Evolutionary conservation across 1,140 invertebrate species (phyloP), one percentile per base, ranked within the genome.

Genomic region (Belonocnema kinseyi): DNA sequence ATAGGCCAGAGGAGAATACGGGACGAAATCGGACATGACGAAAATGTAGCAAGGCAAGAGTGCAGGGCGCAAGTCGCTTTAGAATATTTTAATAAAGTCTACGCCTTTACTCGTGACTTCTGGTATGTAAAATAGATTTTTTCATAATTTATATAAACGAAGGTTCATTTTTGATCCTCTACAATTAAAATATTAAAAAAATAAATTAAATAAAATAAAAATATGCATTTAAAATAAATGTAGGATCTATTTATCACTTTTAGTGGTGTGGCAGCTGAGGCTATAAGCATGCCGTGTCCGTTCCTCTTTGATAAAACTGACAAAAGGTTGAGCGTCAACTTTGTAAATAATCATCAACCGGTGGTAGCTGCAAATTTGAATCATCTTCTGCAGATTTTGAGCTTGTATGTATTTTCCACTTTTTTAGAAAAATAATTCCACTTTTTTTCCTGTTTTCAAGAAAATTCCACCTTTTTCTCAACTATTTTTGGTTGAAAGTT

Each of bases 41-140:
- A 75, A 10, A 53, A 82, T 74, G 1, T 54, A 0, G 17, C 54
- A 50, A 82, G 84, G 52, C 74, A 85, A 61, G 80, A 89, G 73
- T 40, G 19, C 0, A 85, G 76, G 50, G 86, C 88, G 1, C 21
- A 75, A 1, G 76, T 70, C 50, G 88, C 84, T 54, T 89, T 91
- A 14, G 71, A 80, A 17, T 82, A 79, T 51, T 87, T 90, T 13
- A 83, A 89, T 53, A 26, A 82, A 12, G 78, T 89, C 40, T 90
- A 90, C 73, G 70, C 50, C 50, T 88, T 82, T 33, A 77, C 87
- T 0, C 80, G 88, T 46, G 85, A 90, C 75, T 74, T 85, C 19
- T 88, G 85, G 88, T 86, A 77, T 85, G 80, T 51, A 6, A 72
- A 72, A 75, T 51, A 7, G 8, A 7, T 74, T 74, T 26, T 19